A percentile compares a stretch with the other conserved stretches of the same genome.
phyloP scores from a whole-genome alignment of 2,888 invertebrate species.

The Agrochola macilenta region DNA sequence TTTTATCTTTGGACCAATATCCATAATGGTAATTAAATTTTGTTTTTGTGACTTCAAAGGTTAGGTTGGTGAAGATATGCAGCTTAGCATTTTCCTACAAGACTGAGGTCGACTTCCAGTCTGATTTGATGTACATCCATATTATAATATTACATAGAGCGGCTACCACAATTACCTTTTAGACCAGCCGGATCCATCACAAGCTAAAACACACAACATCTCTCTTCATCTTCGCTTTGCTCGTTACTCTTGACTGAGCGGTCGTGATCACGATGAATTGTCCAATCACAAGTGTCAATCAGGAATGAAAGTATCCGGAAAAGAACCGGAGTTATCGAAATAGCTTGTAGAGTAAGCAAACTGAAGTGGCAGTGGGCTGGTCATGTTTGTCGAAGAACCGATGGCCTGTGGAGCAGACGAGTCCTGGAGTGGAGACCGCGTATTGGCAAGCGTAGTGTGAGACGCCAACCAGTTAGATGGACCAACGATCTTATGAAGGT shows the following conservation, averaged over 20 bases:
- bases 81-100: neutral
- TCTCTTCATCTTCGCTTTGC: neutral
- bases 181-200: neutral
- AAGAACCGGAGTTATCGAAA: no score
- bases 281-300: neutral
- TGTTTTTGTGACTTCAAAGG: no score
- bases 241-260: neutral
- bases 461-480: no score
- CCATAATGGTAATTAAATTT: neutral
- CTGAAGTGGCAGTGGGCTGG: no score
- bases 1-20: neutral
- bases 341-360: no score
- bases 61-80: neutral
- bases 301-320: no score
- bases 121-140: neutral
- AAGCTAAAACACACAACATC: neutral
- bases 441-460: no score
- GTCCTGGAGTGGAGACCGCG: no score
- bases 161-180: slow-evolving; percentile 1
- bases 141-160: neutral
- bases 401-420: no score
- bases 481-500: no score
- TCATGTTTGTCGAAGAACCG: no score
- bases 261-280: no score
- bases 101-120: neutral